Evolutionary conservation across 2,797 vertebrate species (phyloP).

Genomic region (Microchirus variegatus): DNA sequence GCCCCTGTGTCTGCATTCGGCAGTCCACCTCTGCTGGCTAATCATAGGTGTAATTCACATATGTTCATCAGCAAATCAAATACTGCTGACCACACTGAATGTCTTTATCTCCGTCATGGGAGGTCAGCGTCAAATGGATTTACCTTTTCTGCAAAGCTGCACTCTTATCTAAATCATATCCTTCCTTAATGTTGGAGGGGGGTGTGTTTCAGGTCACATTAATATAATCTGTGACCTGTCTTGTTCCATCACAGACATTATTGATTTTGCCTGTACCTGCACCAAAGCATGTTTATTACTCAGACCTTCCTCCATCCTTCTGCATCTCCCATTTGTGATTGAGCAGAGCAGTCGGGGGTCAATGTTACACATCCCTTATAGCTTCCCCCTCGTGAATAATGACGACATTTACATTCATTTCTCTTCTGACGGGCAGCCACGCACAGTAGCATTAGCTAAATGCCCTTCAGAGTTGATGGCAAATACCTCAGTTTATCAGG

Average conservation of each 20-base stretch:
- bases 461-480: neutral
- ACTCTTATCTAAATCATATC: conserved; percentile 18
- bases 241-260: conserved; percentile 19
- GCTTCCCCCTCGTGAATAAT: neutral
- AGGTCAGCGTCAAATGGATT: conserved; percentile 26
- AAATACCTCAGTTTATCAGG: too few relatives aligned
- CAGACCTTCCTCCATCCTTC: conserved; percentile 13
- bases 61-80: conserved; percentile 49
- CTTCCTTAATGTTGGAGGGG: conserved; percentile 11
- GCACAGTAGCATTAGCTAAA: conserved; percentile 2
- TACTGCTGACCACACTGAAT: conserved; percentile 43
- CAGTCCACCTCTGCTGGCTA: conserved; percentile 40
- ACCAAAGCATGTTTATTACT: conserved; percentile 39
- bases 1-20: conserved; percentile 34
- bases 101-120: conserved; percentile 9
- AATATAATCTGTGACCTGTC: conserved; percentile 47
- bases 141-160: conserved; percentile 23
- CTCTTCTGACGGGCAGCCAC: neutral
- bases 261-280: conserved; percentile 39
- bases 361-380: conserved; percentile 8
- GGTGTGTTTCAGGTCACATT: conserved; percentile 32
- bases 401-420: conserved; percentile 11
- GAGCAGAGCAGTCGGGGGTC: conserved; percentile 1
- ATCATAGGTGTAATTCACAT: conserved; percentile 49
- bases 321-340: conserved; percentile 2